Evolutionary conservation across 2,888 invertebrate species (phyloP), one percentile per base, ranked within the genome.

Genomic region (Oligia strigilis): DNA sequence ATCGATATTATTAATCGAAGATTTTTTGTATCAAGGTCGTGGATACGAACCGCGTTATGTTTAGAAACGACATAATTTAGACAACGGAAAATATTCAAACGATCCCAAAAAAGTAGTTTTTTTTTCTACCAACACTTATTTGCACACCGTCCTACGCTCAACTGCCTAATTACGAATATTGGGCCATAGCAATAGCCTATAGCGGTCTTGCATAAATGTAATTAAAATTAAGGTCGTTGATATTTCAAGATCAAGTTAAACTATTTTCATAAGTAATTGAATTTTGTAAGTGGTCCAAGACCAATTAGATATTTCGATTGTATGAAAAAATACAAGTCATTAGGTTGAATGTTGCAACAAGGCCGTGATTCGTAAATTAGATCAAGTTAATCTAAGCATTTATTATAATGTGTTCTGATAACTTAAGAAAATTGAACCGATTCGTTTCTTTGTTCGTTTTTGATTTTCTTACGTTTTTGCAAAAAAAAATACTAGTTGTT

Each of bases 221-320:
- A 83, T 78, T 81, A 75, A 79, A 80, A 77, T n/a, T 67, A 81
- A 85, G 73, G 76, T 55, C 65, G 67, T 58, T 17, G 0, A 81
- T 66, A 80, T 66, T 83, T 90, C 87, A 87, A 88, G 83, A 85
- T 80, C 89, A 78, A 84, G 62, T 77, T 77, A 72, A 81, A 84
- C 72, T 72, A 80, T 85, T 81, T 84, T 84, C 52, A 73, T 85
- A 75, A 62, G 80, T 86, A 84, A 85, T 87, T 87, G 46, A 75
- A 70, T 85, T 80, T 85, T 52, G 62, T 81, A 89, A 89, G 79
- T 86, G 85, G 77, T 81, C 77, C 83, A 78, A 86, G 82, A 84
- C 77, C 82, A 85, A 89, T 89, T 89, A 77, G 60, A 71, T 89
- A 86, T 87, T 89, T 82, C 64, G 78, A 82, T 82, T 81, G 82